Evolutionary conservation across 1,140 invertebrate species (phyloP).

Genomic region (Euwallacea fornicatus): DNA sequence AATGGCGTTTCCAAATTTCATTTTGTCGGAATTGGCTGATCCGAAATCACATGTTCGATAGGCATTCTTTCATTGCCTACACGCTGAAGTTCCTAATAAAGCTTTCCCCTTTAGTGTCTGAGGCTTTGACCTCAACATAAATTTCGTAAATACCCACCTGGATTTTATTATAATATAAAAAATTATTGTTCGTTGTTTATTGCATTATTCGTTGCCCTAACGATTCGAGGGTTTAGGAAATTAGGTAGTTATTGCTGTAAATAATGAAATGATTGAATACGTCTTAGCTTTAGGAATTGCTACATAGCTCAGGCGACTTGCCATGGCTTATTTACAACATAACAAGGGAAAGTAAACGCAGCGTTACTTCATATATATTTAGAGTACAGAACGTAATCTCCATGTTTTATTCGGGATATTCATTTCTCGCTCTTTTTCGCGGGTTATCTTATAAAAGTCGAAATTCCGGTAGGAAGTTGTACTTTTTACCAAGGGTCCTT

Average conservation of each 20-base stretch:
- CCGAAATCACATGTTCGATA: too few species aligned
- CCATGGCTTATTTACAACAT: not conserved
- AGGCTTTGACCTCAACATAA: too few species aligned
- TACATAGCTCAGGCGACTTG: not conserved
- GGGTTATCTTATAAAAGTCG: slow-evolving; percentile 1
- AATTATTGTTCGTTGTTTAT: too few species aligned
- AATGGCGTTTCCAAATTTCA: too few species aligned
- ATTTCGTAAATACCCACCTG: too few species aligned
- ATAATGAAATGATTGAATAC: not conserved
- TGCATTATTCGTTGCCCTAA: too few species aligned
- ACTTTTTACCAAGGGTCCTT: slow-evolving; percentile 3
- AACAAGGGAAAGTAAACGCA: not conserved
- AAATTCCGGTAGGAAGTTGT: slow-evolving; percentile 9
- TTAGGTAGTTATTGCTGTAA: not conserved
- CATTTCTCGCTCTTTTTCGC: slow-evolving; percentile 14
- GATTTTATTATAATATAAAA: too few species aligned
- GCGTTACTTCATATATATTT: slow-evolving; percentile 1
- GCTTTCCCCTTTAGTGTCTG: too few species aligned
- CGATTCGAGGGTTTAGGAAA: not conserved
- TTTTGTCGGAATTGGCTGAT: too few species aligned
- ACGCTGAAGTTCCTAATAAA: too few species aligned
- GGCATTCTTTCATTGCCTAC: too few species aligned
- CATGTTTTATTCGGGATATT: slow-evolving; percentile 13
- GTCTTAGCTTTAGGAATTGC: not conserved
- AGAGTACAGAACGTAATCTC: slow-evolving; percentile 1